Conservation (phyloP, 2,888 invertebrate genomes). For the Leptinotarsa haldemani region DNA sequence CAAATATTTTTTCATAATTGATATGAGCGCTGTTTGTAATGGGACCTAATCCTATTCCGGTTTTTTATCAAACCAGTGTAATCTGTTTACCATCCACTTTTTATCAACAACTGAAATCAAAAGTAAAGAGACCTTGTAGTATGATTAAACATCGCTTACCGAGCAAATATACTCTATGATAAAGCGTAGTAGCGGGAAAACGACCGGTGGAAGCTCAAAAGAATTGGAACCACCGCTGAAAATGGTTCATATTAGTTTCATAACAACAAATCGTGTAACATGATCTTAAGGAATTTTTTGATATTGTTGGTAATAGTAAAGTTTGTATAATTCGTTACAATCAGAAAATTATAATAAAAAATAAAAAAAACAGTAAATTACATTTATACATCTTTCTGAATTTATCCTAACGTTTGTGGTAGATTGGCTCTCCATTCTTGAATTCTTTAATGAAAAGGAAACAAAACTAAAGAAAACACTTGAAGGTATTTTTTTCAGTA, state of each 20-base stretch:
- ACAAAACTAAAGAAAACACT: too few relatives aligned
- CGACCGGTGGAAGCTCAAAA: not conserved
- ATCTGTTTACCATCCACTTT: constrained; percentile 8
- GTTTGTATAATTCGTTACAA: too few relatives aligned
- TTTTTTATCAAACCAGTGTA: not conserved
- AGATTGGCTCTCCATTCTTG: too few relatives aligned
- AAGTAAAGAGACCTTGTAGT: not conserved
- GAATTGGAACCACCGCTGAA: not conserved
- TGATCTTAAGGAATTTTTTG: too few relatives aligned
- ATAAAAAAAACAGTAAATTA: too few relatives aligned
- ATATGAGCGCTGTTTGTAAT: not conserved
- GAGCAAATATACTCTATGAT: constrained; percentile 5
- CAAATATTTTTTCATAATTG: not conserved
- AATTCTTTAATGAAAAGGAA: too few relatives aligned
- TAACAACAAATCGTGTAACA: not conserved
- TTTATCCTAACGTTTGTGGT: too few relatives aligned
- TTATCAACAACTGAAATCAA: not conserved
- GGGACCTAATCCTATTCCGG: not conserved
- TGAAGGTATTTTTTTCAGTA: too few relatives aligned
- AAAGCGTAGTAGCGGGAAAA: not conserved
- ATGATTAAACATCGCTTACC: not conserved
- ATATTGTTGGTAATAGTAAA: too few relatives aligned
- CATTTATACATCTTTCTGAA: too few relatives aligned
- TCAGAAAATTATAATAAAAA: too few relatives aligned
- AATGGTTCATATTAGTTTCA: not conserved